Base-by-base conservation (phyloP, 2,797 vertebrate species). In the Syncerus caffer region DNA sequence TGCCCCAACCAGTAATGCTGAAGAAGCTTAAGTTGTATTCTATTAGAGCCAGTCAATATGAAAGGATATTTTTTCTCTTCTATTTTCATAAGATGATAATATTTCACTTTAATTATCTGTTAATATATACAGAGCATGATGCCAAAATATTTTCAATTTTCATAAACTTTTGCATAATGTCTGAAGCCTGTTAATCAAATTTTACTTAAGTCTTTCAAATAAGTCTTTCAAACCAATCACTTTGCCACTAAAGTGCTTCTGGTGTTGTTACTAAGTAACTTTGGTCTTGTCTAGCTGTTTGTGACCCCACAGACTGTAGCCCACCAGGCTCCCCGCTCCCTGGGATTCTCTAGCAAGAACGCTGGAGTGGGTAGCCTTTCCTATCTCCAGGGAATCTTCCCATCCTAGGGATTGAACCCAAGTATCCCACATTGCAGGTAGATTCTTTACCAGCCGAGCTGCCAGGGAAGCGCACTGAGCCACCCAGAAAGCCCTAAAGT, bases 401-500 rank as follows among this genome's bases (percentile, higher is more conserved):
- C 19, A 38, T 23, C 34, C 4, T 38, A 38, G 2, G 67, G 34
- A 23, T 12, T 0, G 2, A 38, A 38, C 10, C 34, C 67, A 71
- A 34, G 34, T 38, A 10, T 71, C 19, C 67, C 5, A 23, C 34
- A 23, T 3, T 23, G 19, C 67, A 71, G n/a, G 19, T 4, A 6
- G 34, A 12, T 23, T 71, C 19, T 71, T 71, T 38, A 38, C 10
- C 67, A 38, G n/a, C 34, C 2, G 3, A 6, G 19, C n/a, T 21
- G 8, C 64, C 4, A 0, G n/a, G 19, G n/a, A 38, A 38, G 4
- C 0, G 0, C n/a, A 0, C n/a, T 6, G n/a, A 71, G n/a, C 17
- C n/a, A 11, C n/a, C n/a, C n/a, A 71, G 64, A 71, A 38, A 12
- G 64, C n/a, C 19, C 10, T 6, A 11, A 38, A 21, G 10, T 13